These are phyloP conservation scores for Prostheceraeus crozeri DNA, from an alignment of 2,888 invertebrate species.

Conservation along the genomic window DNA sequence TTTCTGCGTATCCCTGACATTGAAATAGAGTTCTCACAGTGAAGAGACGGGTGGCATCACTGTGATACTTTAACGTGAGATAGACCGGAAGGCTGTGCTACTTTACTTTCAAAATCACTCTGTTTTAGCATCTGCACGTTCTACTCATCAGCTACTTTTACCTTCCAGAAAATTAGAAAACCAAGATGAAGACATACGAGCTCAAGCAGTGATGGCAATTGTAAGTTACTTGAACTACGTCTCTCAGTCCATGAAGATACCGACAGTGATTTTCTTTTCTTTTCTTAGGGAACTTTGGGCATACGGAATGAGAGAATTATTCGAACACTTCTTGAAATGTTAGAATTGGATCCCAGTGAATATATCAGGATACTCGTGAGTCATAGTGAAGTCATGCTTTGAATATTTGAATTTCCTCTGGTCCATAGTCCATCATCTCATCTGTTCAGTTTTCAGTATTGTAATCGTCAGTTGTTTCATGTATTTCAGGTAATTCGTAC, in stretches of 20 bases:
- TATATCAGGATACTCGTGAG: slow-evolving; percentile 53
- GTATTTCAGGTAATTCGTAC: slow-evolving; percentile 19
- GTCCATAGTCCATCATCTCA: no score
- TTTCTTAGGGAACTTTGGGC: slow-evolving; percentile 50
- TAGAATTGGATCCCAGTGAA: slow-evolving; percentile 54
- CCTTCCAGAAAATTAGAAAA: slow-evolving; percentile 48
- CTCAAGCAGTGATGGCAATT: slow-evolving; percentile 52
- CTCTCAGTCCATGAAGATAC: slow-evolving; percentile 9
- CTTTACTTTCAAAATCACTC: no score
- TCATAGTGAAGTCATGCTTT: not conserved
- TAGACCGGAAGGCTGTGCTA: no score
- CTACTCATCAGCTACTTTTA: slow-evolving; percentile 3
- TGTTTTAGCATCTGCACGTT: no score
- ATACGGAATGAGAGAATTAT: slow-evolving; percentile 52
- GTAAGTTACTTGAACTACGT: slow-evolving; percentile 43
- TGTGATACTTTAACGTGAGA: no score
- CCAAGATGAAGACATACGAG: slow-evolving; percentile 47
- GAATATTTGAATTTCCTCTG: no score
- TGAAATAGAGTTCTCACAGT: no score
- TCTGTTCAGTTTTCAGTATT: no score
- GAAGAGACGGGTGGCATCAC: no score
- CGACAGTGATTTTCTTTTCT: slow-evolving; percentile 1
- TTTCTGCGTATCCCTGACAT: no score
- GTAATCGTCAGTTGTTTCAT: no score
- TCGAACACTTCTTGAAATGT: slow-evolving; percentile 51